These are phyloP conservation scores for Sebastolobus altivelis DNA, from an alignment of 2,797 vertebrate genomes.

Conservation along the genomic window DNA sequence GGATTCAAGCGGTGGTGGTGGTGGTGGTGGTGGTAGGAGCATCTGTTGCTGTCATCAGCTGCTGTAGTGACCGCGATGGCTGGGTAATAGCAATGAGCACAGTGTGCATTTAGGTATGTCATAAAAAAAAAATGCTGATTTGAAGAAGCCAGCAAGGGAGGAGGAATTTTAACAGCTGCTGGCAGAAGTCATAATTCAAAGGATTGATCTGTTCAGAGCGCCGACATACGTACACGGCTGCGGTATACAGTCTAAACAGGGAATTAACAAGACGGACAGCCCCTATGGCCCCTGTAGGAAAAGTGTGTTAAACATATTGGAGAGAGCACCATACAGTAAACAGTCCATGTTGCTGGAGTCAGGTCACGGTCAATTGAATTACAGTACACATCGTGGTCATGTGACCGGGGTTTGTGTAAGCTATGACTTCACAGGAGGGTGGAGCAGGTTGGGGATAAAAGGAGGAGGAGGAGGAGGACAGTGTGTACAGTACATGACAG, in stretches of 20 bases:
- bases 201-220: slow-evolving; percentile 26
- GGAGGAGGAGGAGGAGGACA: neutral
- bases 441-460: slow-evolving; percentile 18
- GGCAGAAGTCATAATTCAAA: slow-evolving; percentile 44
- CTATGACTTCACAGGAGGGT: slow-evolving; percentile 22
- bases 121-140: slow-evolving; percentile 13
- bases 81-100: slow-evolving; percentile 6
- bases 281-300: slow-evolving; percentile 15
- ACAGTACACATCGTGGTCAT: neutral
- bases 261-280: slow-evolving; percentile 13
- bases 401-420: slow-evolving; percentile 24
- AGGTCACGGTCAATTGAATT: slow-evolving; percentile 47
- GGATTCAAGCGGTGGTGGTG: neutral
- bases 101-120: slow-evolving; percentile 12
- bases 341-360: slow-evolving; percentile 25
- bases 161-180: slow-evolving; percentile 17
- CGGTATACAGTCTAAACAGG: neutral
- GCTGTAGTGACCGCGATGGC: slow-evolving; percentile 16
- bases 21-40: neutral
- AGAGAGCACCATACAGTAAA: neutral
- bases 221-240: neutral
- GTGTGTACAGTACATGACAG: neutral
- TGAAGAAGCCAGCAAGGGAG: neutral
- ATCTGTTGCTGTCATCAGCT: slow-evolving; percentile 52
- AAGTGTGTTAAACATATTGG: slow-evolving; percentile 37